Conservation (phyloP, 2,797 vertebrate species). For the Coendou prehensilis region DNA sequence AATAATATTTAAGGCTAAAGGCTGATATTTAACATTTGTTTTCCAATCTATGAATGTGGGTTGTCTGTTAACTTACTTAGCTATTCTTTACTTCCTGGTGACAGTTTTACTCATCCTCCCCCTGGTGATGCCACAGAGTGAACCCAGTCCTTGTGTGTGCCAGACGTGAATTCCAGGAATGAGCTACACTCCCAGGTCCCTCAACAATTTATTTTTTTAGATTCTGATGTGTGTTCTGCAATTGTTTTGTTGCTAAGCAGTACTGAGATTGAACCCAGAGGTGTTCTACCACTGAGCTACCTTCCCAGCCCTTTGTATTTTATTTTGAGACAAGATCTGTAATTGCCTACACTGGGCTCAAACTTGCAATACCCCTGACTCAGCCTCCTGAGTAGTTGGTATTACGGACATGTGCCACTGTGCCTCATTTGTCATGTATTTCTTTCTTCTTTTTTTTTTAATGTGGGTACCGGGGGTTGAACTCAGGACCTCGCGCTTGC, state of each 20-base stretch:
- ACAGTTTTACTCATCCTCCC: not conserved
- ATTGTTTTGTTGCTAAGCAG: not conserved
- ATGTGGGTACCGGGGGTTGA: too few relatives aligned
- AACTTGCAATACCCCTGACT: not conserved
- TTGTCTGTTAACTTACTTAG: not conserved
- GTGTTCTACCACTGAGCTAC: not conserved
- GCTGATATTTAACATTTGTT: not conserved
- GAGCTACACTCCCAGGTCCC: not conserved
- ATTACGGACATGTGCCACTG: too few relatives aligned
- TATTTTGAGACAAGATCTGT: not conserved
- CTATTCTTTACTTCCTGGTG: not conserved
- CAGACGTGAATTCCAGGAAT: not conserved
- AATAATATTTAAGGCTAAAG: not conserved
- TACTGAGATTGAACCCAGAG: not conserved
- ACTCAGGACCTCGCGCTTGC: too few relatives aligned
- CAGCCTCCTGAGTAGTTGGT: too few relatives aligned
- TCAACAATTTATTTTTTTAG: not conserved
- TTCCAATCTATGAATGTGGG: not conserved
- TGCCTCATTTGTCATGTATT: too few relatives aligned
- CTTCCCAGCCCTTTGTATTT: not conserved
- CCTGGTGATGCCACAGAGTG: not conserved
- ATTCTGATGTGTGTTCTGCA: not conserved
- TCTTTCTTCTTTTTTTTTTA: too few relatives aligned
- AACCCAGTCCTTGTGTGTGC: not conserved
- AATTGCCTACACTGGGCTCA: not conserved